phyloP scores from a whole-genome alignment of 2,888 invertebrate species.

The Thymelicus sylvestris region DNA sequence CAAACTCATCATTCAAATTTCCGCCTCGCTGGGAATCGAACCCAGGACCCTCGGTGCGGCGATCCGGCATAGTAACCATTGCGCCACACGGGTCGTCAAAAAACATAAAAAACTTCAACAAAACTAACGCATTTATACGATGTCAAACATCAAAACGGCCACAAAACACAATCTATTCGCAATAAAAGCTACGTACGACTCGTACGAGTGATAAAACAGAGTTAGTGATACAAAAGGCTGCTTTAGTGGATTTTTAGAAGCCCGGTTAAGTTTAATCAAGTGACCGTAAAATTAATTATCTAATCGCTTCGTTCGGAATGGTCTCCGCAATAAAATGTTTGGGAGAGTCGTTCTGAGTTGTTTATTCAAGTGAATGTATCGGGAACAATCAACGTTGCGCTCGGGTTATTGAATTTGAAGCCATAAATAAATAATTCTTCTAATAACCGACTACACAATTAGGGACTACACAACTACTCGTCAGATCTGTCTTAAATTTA shows the following conservation, averaged over 20 bases:
- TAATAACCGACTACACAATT: too few species aligned
- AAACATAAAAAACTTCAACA: too few species aligned
- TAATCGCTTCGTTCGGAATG: slow-evolving; percentile 54
- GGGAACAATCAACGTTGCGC: too few species aligned
- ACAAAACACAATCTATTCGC: slow-evolving; percentile 72
- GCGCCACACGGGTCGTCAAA: too few species aligned
- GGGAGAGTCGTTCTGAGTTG: neutral
- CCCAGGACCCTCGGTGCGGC: too few species aligned
- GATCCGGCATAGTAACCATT: too few species aligned
- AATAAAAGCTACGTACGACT: slow-evolving; percentile 59
- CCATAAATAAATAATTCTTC: too few species aligned
- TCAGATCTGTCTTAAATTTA: too few species aligned
- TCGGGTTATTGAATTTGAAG: too few species aligned
- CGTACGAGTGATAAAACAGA: slow-evolving; percentile 51
- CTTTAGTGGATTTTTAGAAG: slow-evolving; percentile 61
- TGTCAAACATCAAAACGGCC: slow-evolving; percentile 33
- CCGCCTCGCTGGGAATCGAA: too few species aligned
- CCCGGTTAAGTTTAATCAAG: slow-evolving; percentile 72
- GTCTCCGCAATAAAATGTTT: slow-evolving; percentile 37
- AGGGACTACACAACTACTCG: too few species aligned
- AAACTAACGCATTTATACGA: neutral
- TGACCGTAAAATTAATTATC: slow-evolving; percentile 79
- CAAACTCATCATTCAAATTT: too few species aligned
- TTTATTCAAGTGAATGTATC: neutral
- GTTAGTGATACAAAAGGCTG: slow-evolving; percentile 50